Evolutionary conservation across 2,797 vertebrate species (phyloP).

Genomic region (Oreochromis grahami): DNA sequence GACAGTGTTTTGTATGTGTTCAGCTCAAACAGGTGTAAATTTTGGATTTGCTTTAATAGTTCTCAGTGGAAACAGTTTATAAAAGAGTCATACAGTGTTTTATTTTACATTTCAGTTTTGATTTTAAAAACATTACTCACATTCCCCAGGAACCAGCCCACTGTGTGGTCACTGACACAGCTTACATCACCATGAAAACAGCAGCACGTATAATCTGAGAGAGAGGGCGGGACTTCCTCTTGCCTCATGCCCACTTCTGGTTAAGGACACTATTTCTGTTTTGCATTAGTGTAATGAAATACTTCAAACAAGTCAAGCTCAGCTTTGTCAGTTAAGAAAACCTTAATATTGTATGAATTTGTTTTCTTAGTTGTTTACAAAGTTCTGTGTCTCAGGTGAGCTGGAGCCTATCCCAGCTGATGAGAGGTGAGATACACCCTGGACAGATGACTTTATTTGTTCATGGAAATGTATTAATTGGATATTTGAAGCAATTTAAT

Average conservation of each 20-base stretch:
- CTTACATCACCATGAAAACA: no score
- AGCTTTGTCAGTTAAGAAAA: not conserved
- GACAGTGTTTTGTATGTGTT: no score
- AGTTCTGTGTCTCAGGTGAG: rapidly evolving
- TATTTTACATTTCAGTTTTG: rapidly evolving
- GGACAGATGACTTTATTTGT: no score
- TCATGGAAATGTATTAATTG: no score
- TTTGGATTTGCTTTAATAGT: not conserved
- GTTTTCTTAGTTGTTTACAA: no score
- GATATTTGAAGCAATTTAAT: no score
- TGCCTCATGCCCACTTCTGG: rapidly evolving
- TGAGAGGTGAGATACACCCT: no score
- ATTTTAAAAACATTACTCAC: no score
- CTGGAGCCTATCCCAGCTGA: no score
- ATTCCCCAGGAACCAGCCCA: not conserved
- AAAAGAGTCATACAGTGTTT: no score
- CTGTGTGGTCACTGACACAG: not conserved
- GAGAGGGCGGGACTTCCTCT: no score
- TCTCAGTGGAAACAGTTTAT: not conserved
- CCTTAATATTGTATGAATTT: rapidly evolving
- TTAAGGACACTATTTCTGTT: rapidly evolving
- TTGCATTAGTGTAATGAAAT: not conserved
- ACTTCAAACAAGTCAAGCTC: no score
- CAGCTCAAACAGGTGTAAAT: not conserved
- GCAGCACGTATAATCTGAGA: rapidly evolving